phyloP scores from a whole-genome alignment of 1,140 invertebrate species.

The Chrysopa pallens region DNA sequence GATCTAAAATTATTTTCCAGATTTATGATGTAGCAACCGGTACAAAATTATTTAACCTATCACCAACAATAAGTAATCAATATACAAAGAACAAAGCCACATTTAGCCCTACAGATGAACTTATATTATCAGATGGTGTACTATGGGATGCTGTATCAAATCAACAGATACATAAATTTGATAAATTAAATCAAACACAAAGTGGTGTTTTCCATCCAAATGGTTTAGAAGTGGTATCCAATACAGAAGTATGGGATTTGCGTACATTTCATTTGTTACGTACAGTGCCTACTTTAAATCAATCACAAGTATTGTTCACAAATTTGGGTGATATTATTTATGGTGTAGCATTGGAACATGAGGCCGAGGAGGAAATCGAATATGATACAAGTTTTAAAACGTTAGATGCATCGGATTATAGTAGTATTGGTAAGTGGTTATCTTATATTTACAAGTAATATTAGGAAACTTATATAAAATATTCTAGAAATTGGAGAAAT shows the following conservation, averaged over 20 bases:
- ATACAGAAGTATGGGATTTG: constrained; percentile 89
- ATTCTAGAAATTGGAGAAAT: too few species aligned
- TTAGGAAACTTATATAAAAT: too few species aligned
- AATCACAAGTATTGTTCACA: constrained; percentile 61
- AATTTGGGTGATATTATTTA: constrained; percentile 46
- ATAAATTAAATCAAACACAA: constrained; percentile 88
- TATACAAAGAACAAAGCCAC: constrained; percentile 89
- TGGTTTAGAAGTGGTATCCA: constrained; percentile 81
- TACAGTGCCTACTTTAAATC: constrained; percentile 82
- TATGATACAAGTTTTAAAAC: constrained; percentile 85
- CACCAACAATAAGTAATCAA: constrained; percentile 68
- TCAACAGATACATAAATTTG: constrained; percentile 89
- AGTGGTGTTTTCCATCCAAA: constrained; percentile 97
- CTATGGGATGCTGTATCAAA: constrained; percentile 83
- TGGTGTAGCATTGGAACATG: constrained; percentile 28
- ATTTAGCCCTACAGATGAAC: constrained; percentile 83
- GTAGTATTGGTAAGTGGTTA: constrained; percentile 62
- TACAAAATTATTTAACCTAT: constrained; percentile 49
- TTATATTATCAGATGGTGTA: constrained; percentile 90
- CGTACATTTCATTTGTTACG: constrained; percentile 85
- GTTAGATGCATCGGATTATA: constrained; percentile 85
- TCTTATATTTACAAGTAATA: constrained; percentile 1
- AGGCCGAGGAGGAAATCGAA: constrained; percentile 25
- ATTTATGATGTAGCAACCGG: constrained; percentile 84
- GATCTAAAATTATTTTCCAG: constrained; percentile 27